Percentiles rank a stretch among this genome's conserved stretches.
Conservation (phyloP, 2,888 invertebrate species). For the Idaea aversata region DNA sequence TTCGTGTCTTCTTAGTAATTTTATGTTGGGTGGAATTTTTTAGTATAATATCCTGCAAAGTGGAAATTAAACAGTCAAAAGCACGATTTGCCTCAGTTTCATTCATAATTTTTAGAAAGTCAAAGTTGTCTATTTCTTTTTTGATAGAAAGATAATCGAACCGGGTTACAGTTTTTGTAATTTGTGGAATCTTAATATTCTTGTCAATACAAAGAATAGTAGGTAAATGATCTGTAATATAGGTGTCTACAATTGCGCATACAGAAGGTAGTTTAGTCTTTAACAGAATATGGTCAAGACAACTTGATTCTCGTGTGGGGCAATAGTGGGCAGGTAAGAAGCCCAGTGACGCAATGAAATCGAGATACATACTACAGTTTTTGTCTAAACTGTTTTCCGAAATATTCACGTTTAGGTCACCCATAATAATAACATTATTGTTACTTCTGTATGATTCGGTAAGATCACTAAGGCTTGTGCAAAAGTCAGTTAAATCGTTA, state of each 20-base stretch:
- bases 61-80: not conserved
- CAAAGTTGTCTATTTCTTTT: not conserved
- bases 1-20: constrained; percentile 2
- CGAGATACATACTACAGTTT: not conserved
- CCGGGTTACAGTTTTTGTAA: not conserved
- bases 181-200: not conserved
- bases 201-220: not conserved
- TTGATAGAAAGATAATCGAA: not conserved
- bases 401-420: constrained; percentile 8
- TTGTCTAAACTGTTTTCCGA: not conserved
- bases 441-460: not conserved
- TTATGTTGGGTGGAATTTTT: not conserved
- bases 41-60: not conserved
- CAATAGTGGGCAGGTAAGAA: not conserved
- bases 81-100: constrained; percentile 1
- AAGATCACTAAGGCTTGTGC: not conserved
- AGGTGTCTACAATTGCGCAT: not conserved
- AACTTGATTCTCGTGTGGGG: not conserved
- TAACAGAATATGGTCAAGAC: not conserved
- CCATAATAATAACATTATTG: constrained; percentile 2
- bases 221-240: not conserved
- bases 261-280: not conserved
- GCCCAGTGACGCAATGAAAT: constrained; percentile 4
- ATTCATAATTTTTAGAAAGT: not conserved
- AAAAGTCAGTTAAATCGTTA: constrained; percentile 5